Conservation (phyloP, 2,797 vertebrate genomes). For the Lates japonicus region DNA sequence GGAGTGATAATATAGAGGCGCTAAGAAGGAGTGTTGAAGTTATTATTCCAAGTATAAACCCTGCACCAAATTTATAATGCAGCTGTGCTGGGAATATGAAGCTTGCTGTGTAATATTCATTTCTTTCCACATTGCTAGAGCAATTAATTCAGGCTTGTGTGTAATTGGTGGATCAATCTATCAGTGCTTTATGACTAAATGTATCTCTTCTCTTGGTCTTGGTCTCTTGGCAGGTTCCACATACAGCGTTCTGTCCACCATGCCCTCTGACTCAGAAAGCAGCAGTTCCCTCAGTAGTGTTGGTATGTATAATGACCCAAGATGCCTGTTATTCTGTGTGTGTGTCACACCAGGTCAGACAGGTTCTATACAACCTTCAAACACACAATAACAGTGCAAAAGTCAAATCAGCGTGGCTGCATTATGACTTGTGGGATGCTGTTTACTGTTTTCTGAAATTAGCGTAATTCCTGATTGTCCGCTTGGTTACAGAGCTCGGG, state of each 20-base stretch:
- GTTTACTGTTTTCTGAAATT: conserved; percentile 1
- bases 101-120: conserved; percentile 45
- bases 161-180: conserved; percentile 44
- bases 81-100: conserved; percentile 53
- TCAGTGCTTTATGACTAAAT: conserved; percentile 39
- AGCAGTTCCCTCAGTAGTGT: conserved; percentile 98
- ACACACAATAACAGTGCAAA: not conserved
- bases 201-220: conserved; percentile 27
- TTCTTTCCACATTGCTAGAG: conserved; percentile 24
- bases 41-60: conserved; percentile 66
- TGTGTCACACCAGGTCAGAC: not conserved
- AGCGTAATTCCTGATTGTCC: not conserved
- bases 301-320: conserved; percentile 87
- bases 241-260: conserved; percentile 98
- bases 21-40: conserved; percentile 61
- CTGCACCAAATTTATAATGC: conserved; percentile 51
- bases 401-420: not conserved
- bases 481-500: conserved; percentile 4
- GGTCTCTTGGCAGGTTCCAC: conserved; percentile 90
- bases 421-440: not conserved
- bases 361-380: not conserved
- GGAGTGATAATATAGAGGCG: conserved; percentile 63
- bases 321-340: not conserved
- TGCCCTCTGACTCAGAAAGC: conserved; percentile 99
- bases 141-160: conserved; percentile 37